phyloP scores from a whole-genome alignment of 2,888 invertebrate genomes.

The Tipula lateralis region DNA sequence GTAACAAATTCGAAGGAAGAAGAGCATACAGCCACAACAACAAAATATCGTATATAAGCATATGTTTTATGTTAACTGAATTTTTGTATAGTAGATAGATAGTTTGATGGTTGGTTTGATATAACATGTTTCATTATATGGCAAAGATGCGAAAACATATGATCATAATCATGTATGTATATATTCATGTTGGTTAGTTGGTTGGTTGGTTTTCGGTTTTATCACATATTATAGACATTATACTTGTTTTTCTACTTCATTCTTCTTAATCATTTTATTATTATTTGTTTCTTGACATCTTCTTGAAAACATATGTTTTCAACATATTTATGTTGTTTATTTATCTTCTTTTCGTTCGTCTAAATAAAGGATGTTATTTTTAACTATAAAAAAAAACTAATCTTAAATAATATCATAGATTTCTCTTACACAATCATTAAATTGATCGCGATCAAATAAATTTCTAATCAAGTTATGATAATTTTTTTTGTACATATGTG shows the following conservation, averaged over 20 bases:
- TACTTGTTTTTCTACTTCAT: neutral
- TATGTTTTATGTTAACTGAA: constrained; percentile 24
- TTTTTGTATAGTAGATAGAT: neutral
- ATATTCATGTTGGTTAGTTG: constrained; percentile 8
- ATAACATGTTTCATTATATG: neutral
- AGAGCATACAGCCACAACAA: neutral
- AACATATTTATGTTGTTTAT: constrained; percentile 14
- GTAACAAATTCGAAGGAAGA: neutral
- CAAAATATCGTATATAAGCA: neutral
- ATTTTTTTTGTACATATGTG: neutral
- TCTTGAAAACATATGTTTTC: constrained; percentile 24
- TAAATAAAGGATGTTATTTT: constrained; percentile 20
- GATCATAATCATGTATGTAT: neutral
- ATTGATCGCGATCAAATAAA: neutral
- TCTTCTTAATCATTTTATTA: neutral
- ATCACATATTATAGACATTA: neutral
- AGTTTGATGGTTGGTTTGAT: constrained; percentile 24
- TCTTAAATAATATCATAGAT: neutral
- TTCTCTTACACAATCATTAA: constrained; percentile 11
- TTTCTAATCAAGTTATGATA: constrained; percentile 20
- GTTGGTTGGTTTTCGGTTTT: neutral
- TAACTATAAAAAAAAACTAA: neutral
- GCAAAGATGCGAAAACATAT: constrained; percentile 11
- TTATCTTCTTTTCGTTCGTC: constrained; percentile 13
- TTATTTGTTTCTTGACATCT: neutral